Percentiles rank a stretch among this genome's conserved stretches.
These are phyloP conservation scores for Hermaeophaga mercurialis DNA, from an alignment of 2,888 invertebrate species.

Conservation along the genomic window DNA sequence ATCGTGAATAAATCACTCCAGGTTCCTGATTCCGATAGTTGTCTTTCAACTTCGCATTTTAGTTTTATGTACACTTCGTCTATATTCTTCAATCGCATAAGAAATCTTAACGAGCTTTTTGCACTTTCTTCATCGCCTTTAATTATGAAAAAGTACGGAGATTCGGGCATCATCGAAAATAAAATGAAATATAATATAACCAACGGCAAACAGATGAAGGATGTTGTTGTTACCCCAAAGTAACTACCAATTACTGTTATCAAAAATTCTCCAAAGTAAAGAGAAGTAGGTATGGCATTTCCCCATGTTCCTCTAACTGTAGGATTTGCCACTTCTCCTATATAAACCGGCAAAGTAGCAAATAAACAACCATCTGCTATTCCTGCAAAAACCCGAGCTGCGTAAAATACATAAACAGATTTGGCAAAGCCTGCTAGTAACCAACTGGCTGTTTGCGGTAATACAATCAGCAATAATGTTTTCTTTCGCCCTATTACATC, in stretches of 20 bases:
- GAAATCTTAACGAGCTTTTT: slow-evolving; percentile 38
- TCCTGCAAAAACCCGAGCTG: slow-evolving; percentile 44
- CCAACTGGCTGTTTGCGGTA: slow-evolving; percentile 45
- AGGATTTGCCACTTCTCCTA: slow-evolving; percentile 48
- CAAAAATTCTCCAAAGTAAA: slow-evolving; percentile 45
- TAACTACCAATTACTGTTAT: slow-evolving; percentile 62
- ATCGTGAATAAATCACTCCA: slow-evolving; percentile 48
- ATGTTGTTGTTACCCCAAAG: slow-evolving; percentile 60
- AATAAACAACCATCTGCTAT: slow-evolving; percentile 45
- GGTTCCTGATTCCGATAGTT: slow-evolving; percentile 49
- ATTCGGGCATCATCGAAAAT: slow-evolving; percentile 68
- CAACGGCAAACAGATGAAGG: slow-evolving; percentile 63
- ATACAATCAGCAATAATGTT: slow-evolving; percentile 41
- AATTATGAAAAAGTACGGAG: slow-evolving; percentile 47
- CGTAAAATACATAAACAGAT: slow-evolving; percentile 46
- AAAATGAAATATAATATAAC: slow-evolving; percentile 63
- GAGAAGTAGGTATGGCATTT: slow-evolving; percentile 40
- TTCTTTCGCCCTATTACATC: slow-evolving; percentile 47
- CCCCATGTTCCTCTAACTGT: slow-evolving; percentile 49
- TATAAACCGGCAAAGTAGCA: slow-evolving; percentile 44
- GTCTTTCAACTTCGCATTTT: slow-evolving; percentile 45
- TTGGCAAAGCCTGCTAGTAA: slow-evolving; percentile 40
- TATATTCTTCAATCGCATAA: slow-evolving; percentile 42
- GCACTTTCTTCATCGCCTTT: slow-evolving; percentile 43
- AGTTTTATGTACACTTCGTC: slow-evolving; percentile 42